Percentiles rank a stretch among this genome's conserved stretches.
Conservation (phyloP, 2,113 vertebrate genomes). For the Amia ocellicauda region DNA sequence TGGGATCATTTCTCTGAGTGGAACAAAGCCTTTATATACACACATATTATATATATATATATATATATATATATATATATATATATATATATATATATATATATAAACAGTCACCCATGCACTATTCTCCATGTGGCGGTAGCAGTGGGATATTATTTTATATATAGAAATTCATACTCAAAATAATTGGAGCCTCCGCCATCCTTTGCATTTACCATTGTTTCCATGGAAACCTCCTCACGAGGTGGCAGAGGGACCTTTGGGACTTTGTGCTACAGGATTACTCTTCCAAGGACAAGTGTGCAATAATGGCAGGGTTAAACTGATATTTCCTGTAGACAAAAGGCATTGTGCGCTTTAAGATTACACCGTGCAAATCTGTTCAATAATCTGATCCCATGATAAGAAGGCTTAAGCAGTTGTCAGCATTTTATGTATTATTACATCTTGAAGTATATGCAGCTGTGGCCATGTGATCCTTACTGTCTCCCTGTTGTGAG, state of each 20-base stretch:
- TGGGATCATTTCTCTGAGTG: too few species aligned
- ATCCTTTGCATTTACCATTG: constrained; percentile 28
- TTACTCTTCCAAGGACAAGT: constrained; percentile 28
- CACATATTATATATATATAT: not conserved
- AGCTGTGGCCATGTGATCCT: too few species aligned
- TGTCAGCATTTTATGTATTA: constrained; percentile 16
- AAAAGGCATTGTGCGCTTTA: constrained; percentile 14
- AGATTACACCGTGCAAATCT: constrained; percentile 39
- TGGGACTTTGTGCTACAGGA: constrained; percentile 24
- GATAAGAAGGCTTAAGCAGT: constrained; percentile 52
- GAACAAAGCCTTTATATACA: too few species aligned
- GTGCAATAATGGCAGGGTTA: constrained; percentile 2
- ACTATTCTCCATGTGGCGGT: too few species aligned
- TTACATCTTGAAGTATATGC: too few species aligned
- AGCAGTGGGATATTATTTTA: too few species aligned
- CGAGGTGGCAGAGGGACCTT: constrained; percentile 12
- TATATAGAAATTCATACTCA: too few species aligned
- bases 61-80: not conserved
- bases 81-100: not conserved
- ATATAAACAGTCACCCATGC: constrained; percentile 27
- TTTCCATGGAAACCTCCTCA: constrained; percentile 29
- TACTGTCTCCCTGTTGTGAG: too few species aligned
- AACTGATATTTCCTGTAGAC: constrained; percentile 6
- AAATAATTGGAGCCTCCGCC: constrained; percentile 21
- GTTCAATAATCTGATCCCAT: constrained; percentile 47